These are phyloP conservation scores for Dexiosoma caninum DNA, from an alignment of 2,888 invertebrate species.

Conservation along the genomic window DNA sequence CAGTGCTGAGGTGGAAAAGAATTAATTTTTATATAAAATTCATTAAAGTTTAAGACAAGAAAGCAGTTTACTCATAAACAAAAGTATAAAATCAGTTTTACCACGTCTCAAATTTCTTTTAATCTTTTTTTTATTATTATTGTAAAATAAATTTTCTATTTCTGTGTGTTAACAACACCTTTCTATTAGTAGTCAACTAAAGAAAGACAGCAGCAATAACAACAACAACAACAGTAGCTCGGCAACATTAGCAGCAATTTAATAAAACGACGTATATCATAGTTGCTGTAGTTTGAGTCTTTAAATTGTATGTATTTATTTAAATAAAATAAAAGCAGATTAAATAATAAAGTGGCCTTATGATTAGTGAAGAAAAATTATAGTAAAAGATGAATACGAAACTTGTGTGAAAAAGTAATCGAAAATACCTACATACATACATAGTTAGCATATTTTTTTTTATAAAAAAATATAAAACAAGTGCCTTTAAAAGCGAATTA, in stretches of 20 bases:
- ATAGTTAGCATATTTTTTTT: neutral
- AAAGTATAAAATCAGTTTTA: constrained; percentile 19
- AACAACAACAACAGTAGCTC: constrained; percentile 28
- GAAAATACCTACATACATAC: no score
- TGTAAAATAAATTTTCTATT: constrained; percentile 25
- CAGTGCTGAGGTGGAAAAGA: neutral
- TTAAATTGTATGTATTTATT: constrained; percentile 37
- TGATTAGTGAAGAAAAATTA: constrained; percentile 44
- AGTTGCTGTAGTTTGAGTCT: constrained; percentile 37
- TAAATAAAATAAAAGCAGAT: constrained; percentile 34
- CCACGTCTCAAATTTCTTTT: constrained; percentile 61
- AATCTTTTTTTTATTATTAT: constrained; percentile 11
- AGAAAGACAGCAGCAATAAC: constrained; percentile 11
- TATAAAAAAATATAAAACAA: constrained; percentile 27
- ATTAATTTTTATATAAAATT: neutral
- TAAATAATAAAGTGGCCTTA: constrained; percentile 53
- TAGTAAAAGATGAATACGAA: constrained; percentile 29
- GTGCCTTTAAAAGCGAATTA: constrained; percentile 17
- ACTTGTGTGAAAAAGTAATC: constrained; percentile 19
- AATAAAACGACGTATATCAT: constrained; percentile 43
- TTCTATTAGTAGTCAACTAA: constrained; percentile 58
- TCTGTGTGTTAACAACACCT: constrained; percentile 58
- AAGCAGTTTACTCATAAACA: neutral
- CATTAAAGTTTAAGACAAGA: neutral
- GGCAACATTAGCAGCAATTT: constrained; percentile 12